Conservation (phyloP, 2,797 vertebrate genomes). For the Clangula hyemalis region DNA sequence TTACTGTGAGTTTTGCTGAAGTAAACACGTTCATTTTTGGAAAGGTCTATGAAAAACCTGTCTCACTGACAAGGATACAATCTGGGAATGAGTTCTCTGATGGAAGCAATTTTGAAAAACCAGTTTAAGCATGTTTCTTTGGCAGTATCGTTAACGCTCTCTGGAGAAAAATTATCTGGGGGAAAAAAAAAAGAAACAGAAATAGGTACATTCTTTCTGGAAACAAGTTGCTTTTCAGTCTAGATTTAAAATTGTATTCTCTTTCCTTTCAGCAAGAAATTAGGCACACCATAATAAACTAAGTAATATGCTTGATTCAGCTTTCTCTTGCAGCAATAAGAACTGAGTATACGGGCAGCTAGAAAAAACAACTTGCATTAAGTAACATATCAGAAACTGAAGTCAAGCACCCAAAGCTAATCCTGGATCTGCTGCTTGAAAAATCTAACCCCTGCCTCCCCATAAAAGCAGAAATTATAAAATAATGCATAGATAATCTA, state of each 20-base stretch:
- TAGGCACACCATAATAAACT: neutral
- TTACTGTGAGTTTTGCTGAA: neutral
- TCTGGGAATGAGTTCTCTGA: constrained; percentile 95
- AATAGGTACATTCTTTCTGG: neutral
- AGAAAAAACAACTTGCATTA: neutral
- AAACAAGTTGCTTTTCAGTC: neutral
- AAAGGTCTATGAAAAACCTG: neutral
- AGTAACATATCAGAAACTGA: neutral
- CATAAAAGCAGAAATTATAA: neutral
- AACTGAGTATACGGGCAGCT: neutral
- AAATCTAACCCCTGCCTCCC: neutral
- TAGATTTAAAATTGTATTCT: neutral
- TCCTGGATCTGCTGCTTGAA: neutral
- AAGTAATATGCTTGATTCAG: neutral
- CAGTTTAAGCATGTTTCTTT: constrained; percentile 99
- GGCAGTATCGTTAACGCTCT: constrained; percentile 91
- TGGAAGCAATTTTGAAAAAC: constrained; percentile 99
- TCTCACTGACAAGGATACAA: constrained; percentile 88
- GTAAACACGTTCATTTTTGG: neutral
- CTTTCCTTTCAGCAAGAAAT: neutral
- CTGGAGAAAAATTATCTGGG: constrained; percentile 90
- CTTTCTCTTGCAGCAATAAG: neutral
- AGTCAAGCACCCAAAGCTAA: neutral
- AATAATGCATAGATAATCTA: neutral
- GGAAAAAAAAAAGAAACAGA: neutral